Evolutionary conservation across 2,797 vertebrate species (phyloP).

Genomic region (Thunnus albacares): DNA sequence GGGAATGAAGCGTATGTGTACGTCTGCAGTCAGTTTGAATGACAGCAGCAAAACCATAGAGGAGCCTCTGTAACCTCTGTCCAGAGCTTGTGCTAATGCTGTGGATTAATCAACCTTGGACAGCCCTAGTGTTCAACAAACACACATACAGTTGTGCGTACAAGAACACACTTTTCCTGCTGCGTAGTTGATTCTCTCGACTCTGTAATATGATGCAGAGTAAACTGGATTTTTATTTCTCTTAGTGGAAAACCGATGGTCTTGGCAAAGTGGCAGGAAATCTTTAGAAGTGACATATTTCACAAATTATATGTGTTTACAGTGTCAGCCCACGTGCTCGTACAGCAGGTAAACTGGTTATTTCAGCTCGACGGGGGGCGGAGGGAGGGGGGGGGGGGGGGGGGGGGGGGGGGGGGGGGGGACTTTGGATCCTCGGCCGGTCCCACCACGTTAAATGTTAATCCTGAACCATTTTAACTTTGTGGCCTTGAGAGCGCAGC

Average conservation of each 20-base stretch:
- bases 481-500: conserved; percentile 3
- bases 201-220: conserved; percentile 13
- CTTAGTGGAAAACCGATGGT: not conserved
- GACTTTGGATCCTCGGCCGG: conserved; percentile 59
- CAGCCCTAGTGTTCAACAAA: not conserved
- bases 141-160: not conserved
- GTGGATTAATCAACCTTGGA: conserved; percentile 26
- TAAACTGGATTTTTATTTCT: not conserved
- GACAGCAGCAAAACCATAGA: conserved; percentile 17
- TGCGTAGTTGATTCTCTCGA: not conserved
- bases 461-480: conserved; percentile 41
- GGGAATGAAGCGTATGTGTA: not conserved
- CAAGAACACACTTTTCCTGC: not conserved
- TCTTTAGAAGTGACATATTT: not conserved
- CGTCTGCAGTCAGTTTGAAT: conserved; percentile 23
- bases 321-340: not conserved
- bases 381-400: not conserved
- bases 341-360: conserved; percentile 5
- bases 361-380: not conserved
- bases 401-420: not conserved
- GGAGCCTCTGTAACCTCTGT: conserved; percentile 28
- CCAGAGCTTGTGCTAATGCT: conserved; percentile 25
- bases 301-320: not conserved
- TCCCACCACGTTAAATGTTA: conserved; percentile 35
- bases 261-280: not conserved